Conservation (phyloP, 2,113 vertebrate species). For the Phoxinus phoxinus region DNA sequence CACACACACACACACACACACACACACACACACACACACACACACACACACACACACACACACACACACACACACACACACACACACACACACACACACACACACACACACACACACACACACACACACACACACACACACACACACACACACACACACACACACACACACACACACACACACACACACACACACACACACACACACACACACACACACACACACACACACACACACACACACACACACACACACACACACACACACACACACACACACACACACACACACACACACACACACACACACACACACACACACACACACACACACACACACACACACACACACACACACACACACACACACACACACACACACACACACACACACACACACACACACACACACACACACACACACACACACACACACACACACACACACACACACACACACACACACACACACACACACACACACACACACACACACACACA, state of each 20-base stretch:
- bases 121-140: neutral
- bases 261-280: neutral
- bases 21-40: neutral
- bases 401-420: neutral
- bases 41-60: neutral
- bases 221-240: neutral
- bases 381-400: neutral
- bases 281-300: neutral
- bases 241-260: neutral
- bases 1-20: neutral
- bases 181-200: neutral
- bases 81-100: neutral
- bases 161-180: neutral
- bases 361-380: neutral
- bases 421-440: neutral
- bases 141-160: neutral
- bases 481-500: neutral
- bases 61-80: neutral
- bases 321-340: neutral
- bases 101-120: neutral
- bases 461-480: neutral
- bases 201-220: neutral
- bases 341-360: neutral
- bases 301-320: neutral
- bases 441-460: neutral